A percentile compares a stretch with the other conserved stretches of the same genome.
Conservation (phyloP, 2,113 vertebrate species). For the Rallus limicola region DNA sequence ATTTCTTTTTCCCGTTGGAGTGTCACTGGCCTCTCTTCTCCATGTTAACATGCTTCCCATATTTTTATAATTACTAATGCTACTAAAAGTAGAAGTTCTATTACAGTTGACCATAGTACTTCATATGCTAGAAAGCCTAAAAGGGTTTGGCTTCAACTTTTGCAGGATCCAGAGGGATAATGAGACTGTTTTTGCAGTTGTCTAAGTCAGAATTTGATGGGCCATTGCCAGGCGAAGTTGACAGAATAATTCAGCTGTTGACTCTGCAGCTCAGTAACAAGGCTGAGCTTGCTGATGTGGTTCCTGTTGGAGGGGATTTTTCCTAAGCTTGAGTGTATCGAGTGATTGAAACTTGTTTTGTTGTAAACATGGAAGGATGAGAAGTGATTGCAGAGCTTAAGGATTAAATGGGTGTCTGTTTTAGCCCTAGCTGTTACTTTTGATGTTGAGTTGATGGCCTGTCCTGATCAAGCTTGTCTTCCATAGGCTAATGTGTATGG, state of each 20-base stretch:
- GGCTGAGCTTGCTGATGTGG: not conserved
- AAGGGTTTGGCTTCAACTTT: not conserved
- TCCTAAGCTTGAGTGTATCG: not conserved
- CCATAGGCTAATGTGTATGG: not conserved
- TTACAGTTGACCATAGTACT: not conserved
- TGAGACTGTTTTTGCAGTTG: not conserved
- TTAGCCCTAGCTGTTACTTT: not conserved
- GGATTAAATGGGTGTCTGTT: not conserved
- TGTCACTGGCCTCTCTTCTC: not conserved
- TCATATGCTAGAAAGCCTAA: not conserved
- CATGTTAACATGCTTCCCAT: not conserved
- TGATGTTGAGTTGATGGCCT: not conserved
- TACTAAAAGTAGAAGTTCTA: not conserved
- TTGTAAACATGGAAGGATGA: not conserved
- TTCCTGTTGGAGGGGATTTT: not conserved
- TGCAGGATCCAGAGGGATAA: not conserved
- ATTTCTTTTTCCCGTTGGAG: not conserved
- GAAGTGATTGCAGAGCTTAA: not conserved
- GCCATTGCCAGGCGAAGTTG: not conserved
- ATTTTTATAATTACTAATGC: not conserved
- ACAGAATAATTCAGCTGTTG: not conserved
- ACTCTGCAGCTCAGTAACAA: not conserved
- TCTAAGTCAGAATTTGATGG: not conserved
- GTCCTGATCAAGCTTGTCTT: not conserved
- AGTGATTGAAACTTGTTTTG: not conserved